A percentile compares a stretch with the other conserved stretches of the same genome.
These are phyloP conservation scores for Toxotes jaculatrix DNA, from an alignment of 2,113 vertebrate genomes.

Conservation along the genomic window DNA sequence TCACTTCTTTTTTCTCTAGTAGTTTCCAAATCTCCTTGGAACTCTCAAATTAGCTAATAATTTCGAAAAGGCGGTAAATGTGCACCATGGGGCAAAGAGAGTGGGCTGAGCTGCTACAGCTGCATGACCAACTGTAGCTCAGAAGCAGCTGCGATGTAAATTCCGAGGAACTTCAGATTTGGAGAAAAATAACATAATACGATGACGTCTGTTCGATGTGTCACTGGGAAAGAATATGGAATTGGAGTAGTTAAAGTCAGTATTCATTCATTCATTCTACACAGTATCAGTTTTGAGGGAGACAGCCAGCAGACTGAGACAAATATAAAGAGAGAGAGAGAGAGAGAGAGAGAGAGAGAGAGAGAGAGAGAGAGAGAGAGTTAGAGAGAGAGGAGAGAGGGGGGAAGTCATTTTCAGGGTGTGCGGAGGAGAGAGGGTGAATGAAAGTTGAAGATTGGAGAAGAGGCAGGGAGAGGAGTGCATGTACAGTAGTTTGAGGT, in stretches of 20 bases:
- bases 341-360: background rate
- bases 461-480: slow-evolving; percentile 12
- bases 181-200: slow-evolving; percentile 37
- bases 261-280: background rate
- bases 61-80: background rate
- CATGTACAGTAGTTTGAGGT: background rate
- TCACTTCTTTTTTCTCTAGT: background rate
- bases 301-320: background rate
- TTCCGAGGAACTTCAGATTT: slow-evolving; percentile 43
- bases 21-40: background rate
- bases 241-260: background rate
- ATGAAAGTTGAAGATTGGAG: slow-evolving; percentile 48
- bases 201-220: slow-evolving; percentile 12
- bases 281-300: slow-evolving; percentile 5
- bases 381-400: slow-evolving; percentile 6
- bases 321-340: background rate
- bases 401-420: slow-evolving; percentile 35
- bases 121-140: slow-evolving; percentile 39
- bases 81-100: background rate
- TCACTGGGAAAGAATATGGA: background rate
- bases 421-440: slow-evolving; percentile 52
- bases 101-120: slow-evolving; percentile 26
- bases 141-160: slow-evolving; percentile 37
- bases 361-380: background rate
- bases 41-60: background rate